Evolutionary conservation across 1,140 invertebrate genomes (phyloP).

Genomic region (Dendrolimus kikuchii): DNA sequence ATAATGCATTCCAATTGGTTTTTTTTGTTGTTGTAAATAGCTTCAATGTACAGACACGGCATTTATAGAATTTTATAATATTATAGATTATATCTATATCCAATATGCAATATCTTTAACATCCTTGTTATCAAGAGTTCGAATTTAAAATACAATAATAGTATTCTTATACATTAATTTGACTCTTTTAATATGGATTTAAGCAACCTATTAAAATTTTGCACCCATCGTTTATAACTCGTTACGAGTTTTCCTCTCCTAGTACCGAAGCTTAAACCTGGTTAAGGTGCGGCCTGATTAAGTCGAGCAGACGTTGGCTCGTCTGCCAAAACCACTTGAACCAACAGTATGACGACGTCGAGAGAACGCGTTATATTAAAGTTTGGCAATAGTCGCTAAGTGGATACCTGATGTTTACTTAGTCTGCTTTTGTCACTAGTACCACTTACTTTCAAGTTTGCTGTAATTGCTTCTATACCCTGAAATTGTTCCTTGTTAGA

Average conservation of each 20-base stretch:
- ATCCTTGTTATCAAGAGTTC: neutral
- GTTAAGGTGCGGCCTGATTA: conserved; percentile 53
- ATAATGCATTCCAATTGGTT: no score
- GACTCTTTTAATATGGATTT: no score
- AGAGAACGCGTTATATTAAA: conserved; percentile 38
- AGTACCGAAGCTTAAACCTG: conserved; percentile 35
- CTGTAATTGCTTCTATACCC: conserved; percentile 1
- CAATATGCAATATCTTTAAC: neutral
- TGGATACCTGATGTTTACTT: conserved; percentile 26
- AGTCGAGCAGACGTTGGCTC: conserved; percentile 42
- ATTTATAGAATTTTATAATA: no score
- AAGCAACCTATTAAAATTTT: conserved; percentile 26
- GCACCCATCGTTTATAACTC: conserved; percentile 44
- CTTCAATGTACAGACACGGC: no score
- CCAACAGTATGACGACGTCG: conserved; percentile 26
- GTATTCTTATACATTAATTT: neutral
- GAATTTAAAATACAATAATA: neutral
- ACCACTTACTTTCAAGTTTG: conserved; percentile 17
- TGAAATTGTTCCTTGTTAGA: neutral
- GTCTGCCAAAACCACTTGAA: conserved; percentile 55
- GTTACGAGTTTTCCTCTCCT: conserved; percentile 48
- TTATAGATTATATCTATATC: neutral
- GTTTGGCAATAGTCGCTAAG: conserved; percentile 39
- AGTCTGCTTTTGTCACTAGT: conserved; percentile 16
- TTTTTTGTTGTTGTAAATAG: no score